Conservation (phyloP, 2,113 vertebrate species). For the Bos javanicus region DNA sequence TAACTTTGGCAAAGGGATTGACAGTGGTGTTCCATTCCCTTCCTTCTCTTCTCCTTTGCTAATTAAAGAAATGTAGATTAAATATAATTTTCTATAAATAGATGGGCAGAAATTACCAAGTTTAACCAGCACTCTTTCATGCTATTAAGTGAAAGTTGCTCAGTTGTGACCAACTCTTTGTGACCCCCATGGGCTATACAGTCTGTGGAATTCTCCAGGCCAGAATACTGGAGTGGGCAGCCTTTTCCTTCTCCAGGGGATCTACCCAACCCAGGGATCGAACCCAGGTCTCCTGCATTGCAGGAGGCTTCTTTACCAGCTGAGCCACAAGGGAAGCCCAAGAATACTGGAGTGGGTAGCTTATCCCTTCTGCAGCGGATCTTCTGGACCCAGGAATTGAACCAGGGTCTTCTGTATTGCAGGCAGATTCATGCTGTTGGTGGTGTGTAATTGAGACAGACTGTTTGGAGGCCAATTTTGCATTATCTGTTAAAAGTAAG, state of each 20-base stretch:
- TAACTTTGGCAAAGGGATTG: not conserved
- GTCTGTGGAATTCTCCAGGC: not conserved
- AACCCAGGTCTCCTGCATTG: not conserved
- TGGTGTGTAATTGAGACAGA: not conserved
- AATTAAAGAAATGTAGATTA: not conserved
- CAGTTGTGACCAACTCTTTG: not conserved
- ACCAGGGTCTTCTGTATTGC: not conserved
- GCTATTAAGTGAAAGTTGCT: not conserved
- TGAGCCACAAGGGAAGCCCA: not conserved
- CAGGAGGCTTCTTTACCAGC: not conserved
- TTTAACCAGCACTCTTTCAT: not conserved
- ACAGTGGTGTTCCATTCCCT: not conserved
- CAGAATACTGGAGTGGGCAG: not conserved
- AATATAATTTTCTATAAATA: not conserved
- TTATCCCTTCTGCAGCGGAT: not conserved
- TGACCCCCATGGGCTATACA: not conserved
- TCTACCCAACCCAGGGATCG: not conserved
- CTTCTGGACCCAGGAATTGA: not conserved
- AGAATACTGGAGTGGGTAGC: not conserved
- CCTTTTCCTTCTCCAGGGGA: not conserved
- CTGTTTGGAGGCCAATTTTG: not conserved
- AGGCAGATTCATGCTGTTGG: not conserved
- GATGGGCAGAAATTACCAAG: conserved; percentile 17
- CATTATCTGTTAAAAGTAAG: conserved; percentile 13
- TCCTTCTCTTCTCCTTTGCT: not conserved